Evolutionary conservation across 2,888 invertebrate species (phyloP).

Genomic region (Ditula angustiorana): DNA sequence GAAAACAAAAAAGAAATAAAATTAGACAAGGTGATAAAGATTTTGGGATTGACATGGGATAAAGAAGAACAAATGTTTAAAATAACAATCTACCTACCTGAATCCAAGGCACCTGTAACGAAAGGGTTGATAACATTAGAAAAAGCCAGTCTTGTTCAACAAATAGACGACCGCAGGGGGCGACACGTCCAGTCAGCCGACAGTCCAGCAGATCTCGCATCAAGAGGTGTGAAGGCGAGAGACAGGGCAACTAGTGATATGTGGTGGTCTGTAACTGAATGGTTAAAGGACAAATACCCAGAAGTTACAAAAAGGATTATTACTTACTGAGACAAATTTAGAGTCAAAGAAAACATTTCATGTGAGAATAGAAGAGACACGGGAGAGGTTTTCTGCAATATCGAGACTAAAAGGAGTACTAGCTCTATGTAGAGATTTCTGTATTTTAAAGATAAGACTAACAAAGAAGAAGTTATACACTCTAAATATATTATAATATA

Average conservation of each 20-base stretch:
- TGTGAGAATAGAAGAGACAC: slow-evolving; percentile 11
- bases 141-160: slow-evolving; percentile 15
- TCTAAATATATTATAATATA: slow-evolving; percentile 17
- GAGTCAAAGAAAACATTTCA: too few species aligned
- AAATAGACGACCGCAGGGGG: not conserved
- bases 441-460: not conserved
- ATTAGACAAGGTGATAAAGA: slow-evolving; percentile 11
- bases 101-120: slow-evolving; percentile 28
- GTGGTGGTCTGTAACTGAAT: not conserved
- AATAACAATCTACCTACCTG: slow-evolving; percentile 19
- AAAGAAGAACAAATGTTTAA: slow-evolving; percentile 1
- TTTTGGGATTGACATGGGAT: slow-evolving; percentile 9
- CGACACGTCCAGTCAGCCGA: slow-evolving; percentile 4
- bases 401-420: slow-evolving; percentile 38
- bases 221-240: not conserved
- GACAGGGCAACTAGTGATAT: not conserved
- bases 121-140: slow-evolving; percentile 33
- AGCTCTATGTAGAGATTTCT: slow-evolving; percentile 33
- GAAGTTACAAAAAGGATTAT: slow-evolving; percentile 32
- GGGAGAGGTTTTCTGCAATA: slow-evolving; percentile 39
- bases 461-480: slow-evolving; percentile 20
- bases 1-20: slow-evolving; percentile 3
- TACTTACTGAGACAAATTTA: not conserved
- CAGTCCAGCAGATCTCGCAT: slow-evolving; percentile 11
- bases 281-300: not conserved